Evolutionary conservation across 2,797 vertebrate species (phyloP).

Genomic region (Bradypodion pumilum): DNA sequence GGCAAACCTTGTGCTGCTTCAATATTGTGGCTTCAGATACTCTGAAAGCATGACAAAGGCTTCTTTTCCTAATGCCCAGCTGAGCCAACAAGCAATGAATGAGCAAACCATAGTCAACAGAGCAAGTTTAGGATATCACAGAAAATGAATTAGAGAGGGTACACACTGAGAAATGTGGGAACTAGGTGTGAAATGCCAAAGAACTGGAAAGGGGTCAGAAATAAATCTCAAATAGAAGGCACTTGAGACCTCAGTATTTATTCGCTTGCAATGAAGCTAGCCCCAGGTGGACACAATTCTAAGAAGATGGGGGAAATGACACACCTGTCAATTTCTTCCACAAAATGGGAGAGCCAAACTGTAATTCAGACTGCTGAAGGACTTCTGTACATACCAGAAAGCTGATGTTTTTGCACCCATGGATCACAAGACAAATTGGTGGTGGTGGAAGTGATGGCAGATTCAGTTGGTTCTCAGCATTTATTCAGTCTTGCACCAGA

Average conservation of each 20-base stretch:
- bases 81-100: conserved; percentile 74
- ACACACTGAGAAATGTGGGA: conserved; percentile 60
- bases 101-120: conserved; percentile 70
- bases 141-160: conserved; percentile 65
- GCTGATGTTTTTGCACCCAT: neutral
- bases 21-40: conserved; percentile 72
- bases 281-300: neutral
- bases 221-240: conserved; percentile 15
- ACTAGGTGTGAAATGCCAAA: conserved; percentile 41
- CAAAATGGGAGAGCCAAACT: neutral
- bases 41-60: conserved; percentile 69
- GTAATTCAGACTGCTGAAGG: neutral
- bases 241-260: neutral
- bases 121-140: conserved; percentile 67
- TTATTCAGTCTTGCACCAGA: neutral
- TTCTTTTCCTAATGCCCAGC: conserved; percentile 70
- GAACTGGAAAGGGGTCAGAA: conserved; percentile 25
- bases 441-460: neutral
- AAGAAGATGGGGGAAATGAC: neutral
- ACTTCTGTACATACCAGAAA: neutral
- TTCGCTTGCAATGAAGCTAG: neutral
- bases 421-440: neutral
- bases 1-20: conserved; percentile 65
- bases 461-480: neutral
- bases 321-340: neutral